These are phyloP conservation scores for Drosophila villosipedis DNA, from an alignment of 2,888 invertebrate species.

Conservation along the genomic window DNA sequence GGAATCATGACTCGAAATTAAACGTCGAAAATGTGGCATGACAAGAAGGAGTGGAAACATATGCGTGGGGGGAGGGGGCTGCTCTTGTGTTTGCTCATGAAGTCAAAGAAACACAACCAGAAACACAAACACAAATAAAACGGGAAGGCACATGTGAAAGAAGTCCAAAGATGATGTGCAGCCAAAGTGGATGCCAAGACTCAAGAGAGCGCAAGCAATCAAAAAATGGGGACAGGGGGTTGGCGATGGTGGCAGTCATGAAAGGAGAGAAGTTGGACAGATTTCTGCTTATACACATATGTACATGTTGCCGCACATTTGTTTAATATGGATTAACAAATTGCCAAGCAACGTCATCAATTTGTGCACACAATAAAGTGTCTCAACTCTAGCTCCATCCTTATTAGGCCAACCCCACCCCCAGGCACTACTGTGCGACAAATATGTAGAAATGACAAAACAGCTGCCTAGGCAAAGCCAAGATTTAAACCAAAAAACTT, in stretches of 20 bases:
- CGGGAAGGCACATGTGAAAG: constrained; percentile 33
- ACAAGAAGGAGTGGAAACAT: background rate
- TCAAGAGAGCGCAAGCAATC: background rate
- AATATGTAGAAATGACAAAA: background rate
- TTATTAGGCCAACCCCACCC: background rate
- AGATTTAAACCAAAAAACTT: constrained; percentile 29
- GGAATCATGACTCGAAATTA: constrained; percentile 80
- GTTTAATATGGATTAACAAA: constrained; percentile 52
- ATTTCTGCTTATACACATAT: background rate
- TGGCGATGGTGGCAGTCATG: background rate
- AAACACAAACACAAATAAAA: constrained; percentile 64
- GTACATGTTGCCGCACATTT: constrained; percentile 44
- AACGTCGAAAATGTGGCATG: constrained; percentile 67
- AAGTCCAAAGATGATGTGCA: constrained; percentile 50
- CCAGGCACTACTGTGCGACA: background rate
- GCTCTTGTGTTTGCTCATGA: constrained; percentile 49
- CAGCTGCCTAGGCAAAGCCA: constrained; percentile 24
- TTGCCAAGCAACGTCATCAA: constrained; percentile 50
- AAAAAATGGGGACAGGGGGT: background rate
- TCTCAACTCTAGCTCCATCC: constrained; percentile 2
- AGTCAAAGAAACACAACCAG: constrained; percentile 59
- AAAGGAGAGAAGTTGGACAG: background rate
- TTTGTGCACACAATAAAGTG: constrained; percentile 42
- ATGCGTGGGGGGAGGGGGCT: background rate
- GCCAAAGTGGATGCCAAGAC: constrained; percentile 28